Conservation (phyloP, 2,113 vertebrate species). For the Acrocephalus arundinaceus region DNA sequence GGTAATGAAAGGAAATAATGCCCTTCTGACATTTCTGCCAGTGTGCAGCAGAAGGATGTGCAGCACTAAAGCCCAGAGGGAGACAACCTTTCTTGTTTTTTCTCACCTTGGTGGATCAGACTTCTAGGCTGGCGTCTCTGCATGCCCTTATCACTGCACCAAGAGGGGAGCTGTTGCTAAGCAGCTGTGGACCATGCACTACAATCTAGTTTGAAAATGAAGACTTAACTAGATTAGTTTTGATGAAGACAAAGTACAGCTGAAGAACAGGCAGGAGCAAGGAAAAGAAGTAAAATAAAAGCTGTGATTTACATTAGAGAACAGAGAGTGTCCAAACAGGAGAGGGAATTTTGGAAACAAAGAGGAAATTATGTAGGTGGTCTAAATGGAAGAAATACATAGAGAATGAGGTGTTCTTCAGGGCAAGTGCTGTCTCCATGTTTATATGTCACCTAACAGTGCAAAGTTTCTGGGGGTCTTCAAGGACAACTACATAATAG, state of each 20-base stretch:
- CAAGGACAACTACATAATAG: background rate
- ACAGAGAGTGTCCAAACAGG: background rate
- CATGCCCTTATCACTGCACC: background rate
- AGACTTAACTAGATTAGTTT: slow-evolving; percentile 32
- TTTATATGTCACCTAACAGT: background rate
- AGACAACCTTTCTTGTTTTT: background rate
- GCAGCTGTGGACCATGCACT: background rate
- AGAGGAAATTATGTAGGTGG: background rate
- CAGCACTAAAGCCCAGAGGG: background rate
- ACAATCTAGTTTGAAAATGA: background rate
- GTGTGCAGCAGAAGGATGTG: background rate
- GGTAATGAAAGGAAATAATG: background rate
- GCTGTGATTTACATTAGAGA: background rate
- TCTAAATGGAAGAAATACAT: background rate
- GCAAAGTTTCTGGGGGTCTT: background rate
- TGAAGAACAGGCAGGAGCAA: background rate
- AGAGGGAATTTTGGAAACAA: background rate
- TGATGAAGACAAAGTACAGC: background rate
- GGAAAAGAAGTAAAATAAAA: background rate
- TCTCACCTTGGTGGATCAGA: slow-evolving; percentile 10
- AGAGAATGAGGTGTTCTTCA: background rate
- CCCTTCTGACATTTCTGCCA: background rate
- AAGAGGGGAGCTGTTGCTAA: slow-evolving; percentile 34
- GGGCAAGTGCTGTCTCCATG: background rate
- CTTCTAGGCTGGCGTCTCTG: background rate